phyloP scores from a whole-genome alignment of 2,113 vertebrate species.

The Oxyruncus cristatus region DNA sequence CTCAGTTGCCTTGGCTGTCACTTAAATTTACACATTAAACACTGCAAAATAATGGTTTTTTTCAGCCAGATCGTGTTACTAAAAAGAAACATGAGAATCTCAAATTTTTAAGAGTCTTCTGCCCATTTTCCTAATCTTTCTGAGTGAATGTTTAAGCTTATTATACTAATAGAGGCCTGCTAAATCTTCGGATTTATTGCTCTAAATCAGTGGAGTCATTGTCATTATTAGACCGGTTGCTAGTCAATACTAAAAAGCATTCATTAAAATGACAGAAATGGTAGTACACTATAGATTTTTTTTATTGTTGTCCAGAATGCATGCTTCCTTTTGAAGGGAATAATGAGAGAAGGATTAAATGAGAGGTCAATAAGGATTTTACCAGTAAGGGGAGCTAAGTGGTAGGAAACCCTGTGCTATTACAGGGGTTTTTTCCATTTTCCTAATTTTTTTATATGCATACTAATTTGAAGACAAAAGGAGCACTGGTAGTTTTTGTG shows the following conservation, averaged over 20 bases:
- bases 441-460: neutral
- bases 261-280: conserved; percentile 73
- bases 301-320: conserved; percentile 63
- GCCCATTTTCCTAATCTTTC: conserved; percentile 57
- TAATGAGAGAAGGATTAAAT: conserved; percentile 60
- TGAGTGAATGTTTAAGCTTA: conserved; percentile 63
- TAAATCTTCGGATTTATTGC: conserved; percentile 68
- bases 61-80: neutral
- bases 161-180: conserved; percentile 56
- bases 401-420: neutral
- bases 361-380: conserved; percentile 52
- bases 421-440: neutral
- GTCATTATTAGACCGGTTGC: conserved; percentile 61
- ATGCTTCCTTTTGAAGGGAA: conserved; percentile 55
- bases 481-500: neutral
- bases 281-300: conserved; percentile 61
- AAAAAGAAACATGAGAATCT: conserved; percentile 20
- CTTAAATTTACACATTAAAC: conserved; percentile 5
- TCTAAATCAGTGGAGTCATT: conserved; percentile 65
- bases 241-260: conserved; percentile 68
- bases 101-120: neutral
- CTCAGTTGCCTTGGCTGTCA: conserved; percentile 6
- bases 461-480: neutral
- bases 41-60: conserved; percentile 10
- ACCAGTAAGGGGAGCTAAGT: neutral